phyloP scores from a whole-genome alignment of 2,888 invertebrate species.

The Coelopa pilipes region DNA sequence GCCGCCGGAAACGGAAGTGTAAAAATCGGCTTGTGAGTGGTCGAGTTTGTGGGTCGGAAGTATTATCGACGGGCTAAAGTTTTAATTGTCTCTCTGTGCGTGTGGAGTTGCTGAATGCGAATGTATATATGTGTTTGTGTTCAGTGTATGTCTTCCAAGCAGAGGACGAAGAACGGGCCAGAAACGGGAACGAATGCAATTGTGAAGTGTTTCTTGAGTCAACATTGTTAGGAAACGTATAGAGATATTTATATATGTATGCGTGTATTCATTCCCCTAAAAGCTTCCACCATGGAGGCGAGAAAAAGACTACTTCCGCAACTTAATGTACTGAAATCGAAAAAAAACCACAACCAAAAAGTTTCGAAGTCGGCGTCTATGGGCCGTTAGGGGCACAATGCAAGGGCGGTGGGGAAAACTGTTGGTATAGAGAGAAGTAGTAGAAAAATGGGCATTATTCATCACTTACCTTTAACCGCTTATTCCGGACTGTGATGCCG shows the following conservation, averaged over 20 bases:
- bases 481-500: constrained; percentile 89
- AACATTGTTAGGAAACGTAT: no score
- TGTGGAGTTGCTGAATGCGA: no score
- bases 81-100: background rate
- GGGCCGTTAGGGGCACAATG: no score
- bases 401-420: background rate
- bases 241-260: no score
- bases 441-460: background rate
- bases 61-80: constrained; percentile 3
- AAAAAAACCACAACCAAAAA: no score
- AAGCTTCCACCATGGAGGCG: no score
- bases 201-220: no score
- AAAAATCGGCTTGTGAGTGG: constrained; percentile 6
- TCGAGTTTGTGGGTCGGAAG: constrained; percentile 1
- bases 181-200: background rate
- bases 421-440: background rate
- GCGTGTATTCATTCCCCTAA: no score
- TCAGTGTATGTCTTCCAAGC: background rate
- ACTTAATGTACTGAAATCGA: no score
- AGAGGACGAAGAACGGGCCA: background rate
- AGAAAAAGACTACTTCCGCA: no score
- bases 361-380: background rate
- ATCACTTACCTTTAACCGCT: constrained; percentile 82
- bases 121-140: background rate
- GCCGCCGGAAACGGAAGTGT: constrained; percentile 13